Evolutionary conservation across 2,797 vertebrate genomes (phyloP).

Genomic region (Myiothlypis coronata): DNA sequence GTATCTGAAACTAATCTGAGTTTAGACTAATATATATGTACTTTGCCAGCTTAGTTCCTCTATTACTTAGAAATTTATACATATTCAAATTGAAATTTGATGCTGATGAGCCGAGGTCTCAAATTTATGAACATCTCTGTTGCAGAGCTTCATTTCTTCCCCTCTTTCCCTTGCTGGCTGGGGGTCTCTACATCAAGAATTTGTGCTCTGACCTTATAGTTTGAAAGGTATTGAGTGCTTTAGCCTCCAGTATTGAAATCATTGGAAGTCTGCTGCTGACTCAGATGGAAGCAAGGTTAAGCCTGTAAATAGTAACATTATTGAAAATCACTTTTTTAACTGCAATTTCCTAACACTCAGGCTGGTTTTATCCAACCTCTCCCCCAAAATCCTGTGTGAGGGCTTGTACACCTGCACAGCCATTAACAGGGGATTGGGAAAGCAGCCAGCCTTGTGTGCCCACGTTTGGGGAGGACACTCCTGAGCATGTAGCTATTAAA

Average conservation of each 20-base stretch:
- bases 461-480: background rate
- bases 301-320: slow-evolving; percentile 52
- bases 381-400: background rate
- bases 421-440: background rate
- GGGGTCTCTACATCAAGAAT: background rate
- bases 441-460: background rate
- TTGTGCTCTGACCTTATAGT: slow-evolving; percentile 47
- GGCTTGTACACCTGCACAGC: background rate
- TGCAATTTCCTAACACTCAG: background rate
- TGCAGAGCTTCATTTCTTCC: background rate
- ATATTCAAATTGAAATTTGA: background rate
- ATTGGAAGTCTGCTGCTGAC: slow-evolving; percentile 33
- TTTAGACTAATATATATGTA: background rate
- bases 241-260: slow-evolving; percentile 42
- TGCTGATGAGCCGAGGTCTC: background rate
- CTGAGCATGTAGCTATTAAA: slow-evolving; percentile 1
- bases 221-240: slow-evolving; percentile 55
- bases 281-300: slow-evolving; percentile 55
- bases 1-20: background rate
- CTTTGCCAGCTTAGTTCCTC: background rate
- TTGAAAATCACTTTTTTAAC: slow-evolving; percentile 54
- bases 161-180: background rate
- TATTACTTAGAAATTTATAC: background rate
- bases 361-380: background rate
- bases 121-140: background rate